Base-by-base conservation (phyloP, 2,797 vertebrate genomes). In the Myoxocephalus aenaeus region DNA sequence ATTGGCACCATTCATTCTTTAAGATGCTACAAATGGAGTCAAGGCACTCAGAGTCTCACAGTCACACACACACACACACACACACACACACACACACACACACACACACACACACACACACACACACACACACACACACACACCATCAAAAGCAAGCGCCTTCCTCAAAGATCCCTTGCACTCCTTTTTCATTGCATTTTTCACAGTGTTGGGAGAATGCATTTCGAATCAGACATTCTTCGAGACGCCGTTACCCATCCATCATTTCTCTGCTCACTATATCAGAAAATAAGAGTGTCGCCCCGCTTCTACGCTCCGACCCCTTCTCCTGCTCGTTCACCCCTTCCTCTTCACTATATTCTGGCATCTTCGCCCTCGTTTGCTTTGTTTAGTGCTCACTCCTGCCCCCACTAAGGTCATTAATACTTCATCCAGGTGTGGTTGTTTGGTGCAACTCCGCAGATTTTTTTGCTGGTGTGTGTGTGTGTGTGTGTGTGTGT, bases 1-100 rank as follows among this genome's bases (percentile, higher is more conserved):
- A 81, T 82, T 75, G 83, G 80, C 79, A 74, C 77, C 54, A 38
- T 86, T 90, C 83, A 50, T 82, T 84, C 82, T 88, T 87, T 80
- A 83, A 84, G 72, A 84, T 65, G 40, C 81, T 50, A 76, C 80
- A 80, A 81, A 89, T 75, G 11, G 80, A 82, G 79, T 81, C 29
- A 51, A 73, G 71, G 57, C 65, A 51, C 77, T 75, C 32, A 0
- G 73, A 80, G 77, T 82, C 82, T 18, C 44, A 18, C 44, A 46
- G 2, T 10, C 48, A 50, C 48, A n/a, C 20, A 51, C n/a, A 13
- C n/a, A 22, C 50, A 53, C 50, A 46, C 44, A 46, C 44, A 46
- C 44, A 46, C 44, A 18, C 42, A 15, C 42, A 17, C 42, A 44
- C 15, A 17, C 42, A 44, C 15, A 44, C 15, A 46, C 44, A 18